Base-by-base conservation (phyloP, 2,888 invertebrate genomes). In the Odiellus spinosus region DNA sequence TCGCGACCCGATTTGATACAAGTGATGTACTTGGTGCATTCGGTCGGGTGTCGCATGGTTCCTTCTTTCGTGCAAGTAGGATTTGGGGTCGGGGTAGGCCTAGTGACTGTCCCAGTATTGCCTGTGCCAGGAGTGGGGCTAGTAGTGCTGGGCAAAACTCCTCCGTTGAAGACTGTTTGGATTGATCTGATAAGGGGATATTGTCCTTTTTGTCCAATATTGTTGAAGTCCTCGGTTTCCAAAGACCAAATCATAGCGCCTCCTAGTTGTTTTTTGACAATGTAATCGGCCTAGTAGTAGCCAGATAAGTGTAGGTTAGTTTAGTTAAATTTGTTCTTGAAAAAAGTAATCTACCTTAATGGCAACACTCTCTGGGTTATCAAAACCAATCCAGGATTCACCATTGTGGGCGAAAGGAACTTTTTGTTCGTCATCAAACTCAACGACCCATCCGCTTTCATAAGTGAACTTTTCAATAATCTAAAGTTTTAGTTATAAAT, bases 181-280 rank as follows among this genome's bases (percentile, higher is more conserved):
- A 82, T 72, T 6, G 73, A 64, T 26, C 61, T 72, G 15, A 82
- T 58, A 8, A 83, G 62, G 1, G 78, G 76, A 62, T 71, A 78
- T 40, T 67, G 67, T 34, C 67, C 26, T 26, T 26, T 58, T 0
- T 75, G 73, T 55, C 80, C 80, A 0, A 60, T 54, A 0, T 77
- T 79, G 12, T 60, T 66, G 57, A 80, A 79, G 59, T 84, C 83
- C 56, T 84, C 83, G 5, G 78, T 78, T 60, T 84, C 84, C 8
- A 83, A 69, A 40, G 80, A 78, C 83, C 84, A 85, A 0, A 80
- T 59, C 82, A 83, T 82, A 0, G 73, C 68, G 26, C 80, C 82
- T 46, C 69, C 71, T 46, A 76, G 26, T 26, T 26, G 4, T 8
- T 26, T 26, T 26, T 26, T 4, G 26, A 26, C 26, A 8, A 26